Evolutionary conservation across 2,797 vertebrate genomes (phyloP).

Genomic region (Myotis daubentonii): DNA sequence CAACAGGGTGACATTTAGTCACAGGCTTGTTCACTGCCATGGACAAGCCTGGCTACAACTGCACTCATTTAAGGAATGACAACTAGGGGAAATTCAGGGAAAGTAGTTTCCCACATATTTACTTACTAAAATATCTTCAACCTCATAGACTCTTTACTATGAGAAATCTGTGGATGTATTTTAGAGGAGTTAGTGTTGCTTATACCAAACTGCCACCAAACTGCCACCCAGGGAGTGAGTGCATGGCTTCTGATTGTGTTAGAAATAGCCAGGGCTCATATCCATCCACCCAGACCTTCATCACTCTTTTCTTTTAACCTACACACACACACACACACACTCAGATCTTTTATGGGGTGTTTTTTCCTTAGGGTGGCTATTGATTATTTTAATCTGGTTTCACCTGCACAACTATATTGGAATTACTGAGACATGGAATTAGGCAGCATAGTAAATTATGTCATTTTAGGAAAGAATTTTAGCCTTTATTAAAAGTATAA

Average conservation of each 20-base stretch:
- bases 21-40: neutral
- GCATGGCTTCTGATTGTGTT: neutral
- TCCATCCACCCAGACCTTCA: neutral
- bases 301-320: neutral
- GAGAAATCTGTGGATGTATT: neutral
- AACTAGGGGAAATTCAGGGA: neutral
- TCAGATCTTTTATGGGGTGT: neutral
- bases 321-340: neutral
- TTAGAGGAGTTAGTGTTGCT: neutral
- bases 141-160: neutral
- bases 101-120: neutral
- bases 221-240: neutral
- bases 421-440: neutral
- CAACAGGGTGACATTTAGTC: conserved; percentile 48
- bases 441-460: neutral
- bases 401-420: neutral
- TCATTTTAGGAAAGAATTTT: neutral
- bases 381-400: conserved; percentile 23
- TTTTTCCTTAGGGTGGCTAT: neutral
- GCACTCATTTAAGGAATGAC: conserved; percentile 26
- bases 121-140: neutral
- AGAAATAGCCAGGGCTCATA: neutral
- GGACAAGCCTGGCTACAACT: neutral
- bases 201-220: neutral
- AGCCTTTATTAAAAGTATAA: neutral